Conservation (phyloP, 2,797 vertebrate genomes). For the Discoglossus pictus region DNA sequence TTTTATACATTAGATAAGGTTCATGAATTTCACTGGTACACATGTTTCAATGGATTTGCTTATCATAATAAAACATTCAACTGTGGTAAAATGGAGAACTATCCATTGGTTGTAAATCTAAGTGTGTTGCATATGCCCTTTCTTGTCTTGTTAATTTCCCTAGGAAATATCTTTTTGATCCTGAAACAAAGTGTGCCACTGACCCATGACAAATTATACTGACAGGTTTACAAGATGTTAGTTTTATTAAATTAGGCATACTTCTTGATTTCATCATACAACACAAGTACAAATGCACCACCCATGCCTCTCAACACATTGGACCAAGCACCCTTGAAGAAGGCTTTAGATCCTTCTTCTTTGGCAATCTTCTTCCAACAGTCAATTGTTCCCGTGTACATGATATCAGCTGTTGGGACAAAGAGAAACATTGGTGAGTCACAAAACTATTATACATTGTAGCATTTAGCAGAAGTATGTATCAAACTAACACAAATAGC, state of each 20-base stretch:
- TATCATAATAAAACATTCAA: constrained; percentile 64
- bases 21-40: too few species aligned
- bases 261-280: constrained; percentile 99
- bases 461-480: too few species aligned
- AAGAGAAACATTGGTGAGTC: constrained; percentile 8
- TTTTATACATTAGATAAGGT: too few species aligned
- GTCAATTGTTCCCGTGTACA: constrained; percentile 96
- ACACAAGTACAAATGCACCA: constrained; percentile 94
- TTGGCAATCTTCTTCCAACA: constrained; percentile 97
- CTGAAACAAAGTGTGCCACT: constrained; percentile 64
- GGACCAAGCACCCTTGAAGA: constrained; percentile 99
- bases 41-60: constrained; percentile 36
- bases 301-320: constrained; percentile 98
- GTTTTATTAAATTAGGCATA: constrained; percentile 74
- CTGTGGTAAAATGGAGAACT: constrained; percentile 57
- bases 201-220: constrained; percentile 69
- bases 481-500: too few species aligned
- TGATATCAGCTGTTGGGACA: constrained; percentile 90
- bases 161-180: constrained; percentile 73
- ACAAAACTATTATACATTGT: too few species aligned
- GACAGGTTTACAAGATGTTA: constrained; percentile 61
- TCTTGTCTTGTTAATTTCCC: constrained; percentile 63
- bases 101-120: constrained; percentile 51
- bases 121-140: constrained; percentile 57
- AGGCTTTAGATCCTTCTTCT: constrained; percentile 90